phyloP scores from a whole-genome alignment of 92 coral and sea anemone species.

The Epizoanthus ramosus region DNA sequence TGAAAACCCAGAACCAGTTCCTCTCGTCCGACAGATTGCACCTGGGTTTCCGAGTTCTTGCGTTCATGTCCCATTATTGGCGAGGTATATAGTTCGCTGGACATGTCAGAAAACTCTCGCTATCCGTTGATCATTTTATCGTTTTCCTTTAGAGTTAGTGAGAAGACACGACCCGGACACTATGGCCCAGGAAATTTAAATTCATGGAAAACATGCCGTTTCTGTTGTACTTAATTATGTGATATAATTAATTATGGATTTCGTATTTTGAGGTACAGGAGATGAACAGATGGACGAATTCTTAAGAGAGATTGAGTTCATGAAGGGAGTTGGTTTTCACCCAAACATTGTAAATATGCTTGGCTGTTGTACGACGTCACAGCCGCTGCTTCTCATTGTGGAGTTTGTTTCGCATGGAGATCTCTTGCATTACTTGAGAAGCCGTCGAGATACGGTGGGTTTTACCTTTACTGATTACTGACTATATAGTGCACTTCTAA shows the following conservation, averaged over 20 bases:
- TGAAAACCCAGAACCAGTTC: too few relatives aligned
- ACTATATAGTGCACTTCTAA: too few relatives aligned
- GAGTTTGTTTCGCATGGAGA: conserved; percentile 28
- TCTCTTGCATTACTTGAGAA: conserved; percentile 22
- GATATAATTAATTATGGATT: not conserved
- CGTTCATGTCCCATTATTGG: too few relatives aligned
- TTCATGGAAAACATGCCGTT: not conserved
- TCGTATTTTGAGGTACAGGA: not conserved
- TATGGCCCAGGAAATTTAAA: too few relatives aligned
- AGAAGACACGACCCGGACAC: too few relatives aligned
- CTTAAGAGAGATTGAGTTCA: conserved; percentile 20
- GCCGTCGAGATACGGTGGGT: conserved; percentile 16
- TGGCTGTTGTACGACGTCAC: conserved; percentile 17
- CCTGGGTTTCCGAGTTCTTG: too few relatives aligned
- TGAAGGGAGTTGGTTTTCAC: conserved; percentile 26
- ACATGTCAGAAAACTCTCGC: too few relatives aligned
- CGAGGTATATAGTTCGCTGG: too few relatives aligned
- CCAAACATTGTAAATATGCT: conserved; percentile 34
- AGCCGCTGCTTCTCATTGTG: conserved; percentile 20
- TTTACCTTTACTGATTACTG: not conserved
- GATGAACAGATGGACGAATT: conserved; percentile 16
- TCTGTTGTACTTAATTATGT: not conserved
- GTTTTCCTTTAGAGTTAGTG: too few relatives aligned
- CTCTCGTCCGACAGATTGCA: too few relatives aligned
- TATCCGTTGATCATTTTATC: too few relatives aligned